Percentiles rank a stretch among this genome's conserved stretches.
These are phyloP conservation scores for Corythoichthys haematopterus DNA, from an alignment of 2,113 vertebrate species.

Conservation along the genomic window DNA sequence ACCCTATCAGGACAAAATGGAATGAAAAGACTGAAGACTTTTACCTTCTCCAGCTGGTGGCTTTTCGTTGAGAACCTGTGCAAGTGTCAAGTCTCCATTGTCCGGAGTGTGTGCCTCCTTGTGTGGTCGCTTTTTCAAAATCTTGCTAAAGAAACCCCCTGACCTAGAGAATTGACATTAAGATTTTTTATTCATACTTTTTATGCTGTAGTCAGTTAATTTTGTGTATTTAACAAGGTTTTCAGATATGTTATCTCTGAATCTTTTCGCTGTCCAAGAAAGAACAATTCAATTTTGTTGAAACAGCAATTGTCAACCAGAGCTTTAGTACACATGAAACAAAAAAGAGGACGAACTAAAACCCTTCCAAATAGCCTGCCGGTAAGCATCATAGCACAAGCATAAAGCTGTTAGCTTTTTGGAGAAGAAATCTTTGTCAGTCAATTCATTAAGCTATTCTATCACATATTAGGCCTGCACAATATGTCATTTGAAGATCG, in stretches of 20 bases:
- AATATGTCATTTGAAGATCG: too few relatives aligned
- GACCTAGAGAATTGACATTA: conserved; percentile 46
- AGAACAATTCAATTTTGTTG: neutral
- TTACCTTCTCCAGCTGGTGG: conserved; percentile 60
- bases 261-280: neutral
- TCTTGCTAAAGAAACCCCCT: conserved; percentile 74
- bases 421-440: conserved; percentile 7
- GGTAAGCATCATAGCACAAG: neutral
- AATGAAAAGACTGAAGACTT: neutral
- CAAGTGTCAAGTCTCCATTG: conserved; percentile 64
- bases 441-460: conserved; percentile 18
- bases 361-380: conserved; percentile 4
- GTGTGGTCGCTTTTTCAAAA: conserved; percentile 72
- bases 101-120: conserved; percentile 76
- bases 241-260: neutral
- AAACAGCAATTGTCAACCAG: conserved; percentile 1
- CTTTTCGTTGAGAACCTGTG: conserved; percentile 55
- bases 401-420: conserved; percentile 3
- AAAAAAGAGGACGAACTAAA: conserved; percentile 13
- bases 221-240: neutral
- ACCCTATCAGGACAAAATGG: neutral
- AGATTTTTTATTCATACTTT: neutral
- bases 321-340: conserved; percentile 19
- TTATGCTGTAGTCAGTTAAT: neutral
- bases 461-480: neutral